Evolutionary conservation across 2,888 invertebrate genomes (phyloP), one percentile per base, ranked within the genome.

Genomic region (Invenusta paracnida): DNA sequence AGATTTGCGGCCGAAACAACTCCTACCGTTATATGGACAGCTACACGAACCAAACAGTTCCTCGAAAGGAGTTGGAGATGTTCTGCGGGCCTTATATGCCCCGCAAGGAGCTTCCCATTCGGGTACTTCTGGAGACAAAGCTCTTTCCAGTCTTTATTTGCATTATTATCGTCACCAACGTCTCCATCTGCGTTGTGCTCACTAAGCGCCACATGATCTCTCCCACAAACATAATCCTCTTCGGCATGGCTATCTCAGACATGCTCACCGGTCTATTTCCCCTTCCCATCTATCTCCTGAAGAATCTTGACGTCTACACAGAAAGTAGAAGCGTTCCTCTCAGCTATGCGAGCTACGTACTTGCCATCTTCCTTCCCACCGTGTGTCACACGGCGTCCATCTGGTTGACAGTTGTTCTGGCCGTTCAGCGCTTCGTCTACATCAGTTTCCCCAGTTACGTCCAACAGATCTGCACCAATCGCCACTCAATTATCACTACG

Each of bases 161-260:
- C 28, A 93, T 96, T 29, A 97, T 96, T 0, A 94, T 95, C 23
- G 93, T 96, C 0, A 95, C 96, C 81, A 97, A 97, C 92, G 95
- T 96, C 0, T 92, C 97, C 11, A 96, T 97, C 88, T 96, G 96
- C 17, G 94, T 96, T 31, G 96, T 97, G 0, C 93, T 97, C 31
- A 94, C 95, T 86, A 95, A 96, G 88, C 93, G 95, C 66, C 96
- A 96, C 91, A 97, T 97, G 97, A 92, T 95, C 29, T 95, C 95
- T 0, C 96, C 96, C 0, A 96, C 96, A 0, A 96, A 96, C 92
- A 94, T 95, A n/a, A 95, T 96, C 0, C 93, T 97, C 0, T 94
- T 96, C 94, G 95, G 95, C n/a, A 97, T 97, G 96, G 97, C 97
- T 0, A 93, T 97, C 0, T 96, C 96, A 88, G 97, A 97, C 92